A percentile compares a stretch with the other conserved stretches of the same genome.
Conservation (phyloP, 2,888 invertebrate genomes). For the Caenorhabditis imperialis region DNA sequence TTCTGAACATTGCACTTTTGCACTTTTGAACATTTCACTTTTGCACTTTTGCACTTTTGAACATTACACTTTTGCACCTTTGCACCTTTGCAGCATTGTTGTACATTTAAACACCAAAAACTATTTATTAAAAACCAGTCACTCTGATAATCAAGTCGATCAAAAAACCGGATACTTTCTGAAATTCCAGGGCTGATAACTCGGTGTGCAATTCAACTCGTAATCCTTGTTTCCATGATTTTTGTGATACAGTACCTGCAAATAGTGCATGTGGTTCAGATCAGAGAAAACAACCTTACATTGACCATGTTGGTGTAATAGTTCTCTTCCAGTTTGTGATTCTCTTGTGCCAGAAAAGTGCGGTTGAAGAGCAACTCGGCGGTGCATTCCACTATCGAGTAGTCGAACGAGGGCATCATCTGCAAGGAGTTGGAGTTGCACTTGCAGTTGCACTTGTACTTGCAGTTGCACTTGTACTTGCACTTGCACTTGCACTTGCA, state of each 20-base stretch:
- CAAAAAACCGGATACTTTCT: conserved; percentile 41
- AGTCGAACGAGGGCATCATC: conserved; percentile 62
- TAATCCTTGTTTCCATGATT: conserved; percentile 19
- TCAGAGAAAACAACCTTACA: conserved; percentile 25
- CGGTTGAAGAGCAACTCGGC: conserved; percentile 60
- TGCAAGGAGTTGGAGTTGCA: no score
- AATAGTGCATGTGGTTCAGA: not conserved
- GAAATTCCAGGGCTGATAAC: conserved; percentile 37
- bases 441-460: no score
- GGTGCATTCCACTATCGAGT: conserved; percentile 58
- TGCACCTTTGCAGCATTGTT: no score
- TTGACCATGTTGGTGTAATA: conserved; percentile 60
- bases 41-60: no score
- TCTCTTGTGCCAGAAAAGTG: conserved; percentile 52
- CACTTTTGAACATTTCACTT: no score
- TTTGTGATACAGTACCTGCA: conserved; percentile 52
- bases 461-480: no score
- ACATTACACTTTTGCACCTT: no score
- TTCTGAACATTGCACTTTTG: no score
- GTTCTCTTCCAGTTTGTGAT: conserved; percentile 47
- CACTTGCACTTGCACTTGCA: no score
- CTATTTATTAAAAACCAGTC: no score
- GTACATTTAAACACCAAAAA: no score
- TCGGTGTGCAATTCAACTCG: conserved; percentile 46
- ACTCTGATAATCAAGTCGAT: no score